These are phyloP conservation scores for Melangyna quadrimaculata DNA, from an alignment of 2,888 invertebrate genomes.

Conservation along the genomic window DNA sequence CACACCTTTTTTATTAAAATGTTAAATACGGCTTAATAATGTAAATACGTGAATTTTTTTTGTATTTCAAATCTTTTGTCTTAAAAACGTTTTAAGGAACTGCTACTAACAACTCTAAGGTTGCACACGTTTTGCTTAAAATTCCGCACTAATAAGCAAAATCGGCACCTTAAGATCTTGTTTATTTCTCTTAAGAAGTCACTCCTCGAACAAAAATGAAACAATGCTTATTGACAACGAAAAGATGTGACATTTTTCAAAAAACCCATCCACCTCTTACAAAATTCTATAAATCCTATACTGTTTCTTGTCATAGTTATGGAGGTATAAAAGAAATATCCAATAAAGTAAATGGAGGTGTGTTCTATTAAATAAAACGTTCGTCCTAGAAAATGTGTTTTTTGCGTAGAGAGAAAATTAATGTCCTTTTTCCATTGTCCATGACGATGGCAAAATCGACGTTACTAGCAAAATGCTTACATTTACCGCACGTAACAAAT, in stretches of 20 bases:
- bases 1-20: background rate
- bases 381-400: background rate
- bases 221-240: constrained; percentile 4
- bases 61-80: background rate
- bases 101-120: background rate
- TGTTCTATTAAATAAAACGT: constrained; percentile 38
- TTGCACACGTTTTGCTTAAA: background rate
- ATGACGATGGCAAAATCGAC: background rate
- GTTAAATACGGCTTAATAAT: background rate
- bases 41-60: background rate
- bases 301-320: too few species aligned
- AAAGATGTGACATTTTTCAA: constrained; percentile 20
- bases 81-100: background rate
- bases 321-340: too few species aligned
- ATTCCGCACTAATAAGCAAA: background rate
- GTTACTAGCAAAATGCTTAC: constrained; percentile 6
- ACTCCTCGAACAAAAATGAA: constrained; percentile 41
- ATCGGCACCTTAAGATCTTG: constrained; percentile 17
- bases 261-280: constrained; percentile 52
- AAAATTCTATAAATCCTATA: constrained; percentile 30
- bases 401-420: constrained; percentile 24
- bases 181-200: constrained; percentile 31
- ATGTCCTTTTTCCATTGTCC: constrained; percentile 36
- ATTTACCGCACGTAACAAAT: constrained; percentile 68
- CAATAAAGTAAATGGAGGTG: constrained; percentile 1